A percentile compares a stretch with the other conserved stretches of the same genome.
Evolutionary conservation across 2,888 invertebrate genomes (phyloP).

Genomic region (Toxonevra muliebris): DNA sequence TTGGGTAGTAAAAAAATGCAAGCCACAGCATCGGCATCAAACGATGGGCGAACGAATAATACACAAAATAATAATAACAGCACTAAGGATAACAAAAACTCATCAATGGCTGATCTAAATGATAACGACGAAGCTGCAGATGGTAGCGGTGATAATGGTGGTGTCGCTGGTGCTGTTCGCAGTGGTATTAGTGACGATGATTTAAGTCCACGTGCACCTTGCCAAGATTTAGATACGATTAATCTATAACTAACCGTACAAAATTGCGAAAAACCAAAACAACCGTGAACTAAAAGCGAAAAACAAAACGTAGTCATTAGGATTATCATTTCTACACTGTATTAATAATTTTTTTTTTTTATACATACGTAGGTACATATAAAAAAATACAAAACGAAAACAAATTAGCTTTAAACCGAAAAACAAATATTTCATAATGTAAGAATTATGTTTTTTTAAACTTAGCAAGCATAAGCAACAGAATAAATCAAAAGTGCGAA

Average conservation of each 20-base stretch:
- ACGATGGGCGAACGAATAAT: conserved; percentile 53
- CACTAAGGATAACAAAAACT: conserved; percentile 52
- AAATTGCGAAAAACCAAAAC: too few relatives aligned
- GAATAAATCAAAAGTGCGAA: too few relatives aligned
- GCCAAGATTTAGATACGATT: conserved; percentile 78
- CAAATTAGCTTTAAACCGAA: conserved; percentile 36
- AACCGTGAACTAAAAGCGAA: too few relatives aligned
- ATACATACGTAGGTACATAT: too few relatives aligned
- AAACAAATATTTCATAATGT: conserved; percentile 25
- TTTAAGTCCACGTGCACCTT: conserved; percentile 71
- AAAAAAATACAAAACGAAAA: conserved; percentile 25
- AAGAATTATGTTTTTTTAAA: conserved; percentile 23
- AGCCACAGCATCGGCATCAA: conserved; percentile 29
- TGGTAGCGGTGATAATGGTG: background rate
- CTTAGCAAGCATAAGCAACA: too few relatives aligned
- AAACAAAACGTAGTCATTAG: too few relatives aligned
- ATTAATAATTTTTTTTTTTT: too few relatives aligned
- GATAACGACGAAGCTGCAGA: conserved; percentile 37
- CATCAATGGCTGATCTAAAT: conserved; percentile 53
- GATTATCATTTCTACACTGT: too few relatives aligned
- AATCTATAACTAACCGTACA: conserved; percentile 68
- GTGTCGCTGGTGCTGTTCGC: conserved; percentile 36
- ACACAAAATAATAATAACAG: conserved; percentile 45
- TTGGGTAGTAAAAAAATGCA: conserved; percentile 65
- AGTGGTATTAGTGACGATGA: conserved; percentile 48